phyloP scores from a whole-genome alignment of 2,113 vertebrate species.

The Scatophagus argus region DNA sequence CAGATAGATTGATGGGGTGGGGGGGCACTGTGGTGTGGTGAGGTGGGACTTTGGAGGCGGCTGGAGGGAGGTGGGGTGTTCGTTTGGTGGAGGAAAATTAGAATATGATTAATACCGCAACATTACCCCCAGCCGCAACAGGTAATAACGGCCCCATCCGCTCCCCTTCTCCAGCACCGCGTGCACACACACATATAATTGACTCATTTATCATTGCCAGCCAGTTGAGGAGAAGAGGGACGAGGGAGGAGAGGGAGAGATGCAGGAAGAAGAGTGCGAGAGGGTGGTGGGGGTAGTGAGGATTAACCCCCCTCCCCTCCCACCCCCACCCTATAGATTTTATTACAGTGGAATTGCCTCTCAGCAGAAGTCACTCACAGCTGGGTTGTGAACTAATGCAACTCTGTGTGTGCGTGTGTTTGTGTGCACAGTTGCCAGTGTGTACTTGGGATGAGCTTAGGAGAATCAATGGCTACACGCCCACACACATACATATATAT shows the following conservation, averaged over 20 bases:
- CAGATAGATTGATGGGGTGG: conserved; percentile 79
- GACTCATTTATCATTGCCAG: conserved; percentile 87
- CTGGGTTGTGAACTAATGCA: conserved; percentile 67
- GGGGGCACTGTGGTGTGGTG: conserved; percentile 12
- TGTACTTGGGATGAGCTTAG: conserved; percentile 41
- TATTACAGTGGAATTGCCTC: conserved; percentile 85
- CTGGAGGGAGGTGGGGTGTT: conserved; percentile 37
- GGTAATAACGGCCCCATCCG: conserved; percentile 85
- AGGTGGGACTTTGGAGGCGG: conserved; percentile 36
- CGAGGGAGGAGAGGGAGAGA: conserved; percentile 53
- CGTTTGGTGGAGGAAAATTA: conserved; percentile 82
- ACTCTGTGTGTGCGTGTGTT: conserved; percentile 34
- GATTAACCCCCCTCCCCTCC: conserved; percentile 63
- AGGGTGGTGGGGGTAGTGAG: conserved; percentile 44
- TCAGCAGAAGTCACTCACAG: conserved; percentile 77
- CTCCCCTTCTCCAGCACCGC: conserved; percentile 69
- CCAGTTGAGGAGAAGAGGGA: conserved; percentile 75
- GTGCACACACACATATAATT: conserved; percentile 81
- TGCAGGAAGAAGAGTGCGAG: conserved; percentile 47
- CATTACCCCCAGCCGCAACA: conserved; percentile 85
- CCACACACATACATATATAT: neutral
- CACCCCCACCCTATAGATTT: conserved; percentile 74
- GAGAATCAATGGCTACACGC: neutral
- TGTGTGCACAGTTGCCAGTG: conserved; percentile 2
- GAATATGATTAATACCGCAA: conserved; percentile 87